Evolutionary conservation across 2,888 invertebrate genomes (phyloP), one percentile per base, ranked within the genome.

Genomic region (Limnephilus lunatus): DNA sequence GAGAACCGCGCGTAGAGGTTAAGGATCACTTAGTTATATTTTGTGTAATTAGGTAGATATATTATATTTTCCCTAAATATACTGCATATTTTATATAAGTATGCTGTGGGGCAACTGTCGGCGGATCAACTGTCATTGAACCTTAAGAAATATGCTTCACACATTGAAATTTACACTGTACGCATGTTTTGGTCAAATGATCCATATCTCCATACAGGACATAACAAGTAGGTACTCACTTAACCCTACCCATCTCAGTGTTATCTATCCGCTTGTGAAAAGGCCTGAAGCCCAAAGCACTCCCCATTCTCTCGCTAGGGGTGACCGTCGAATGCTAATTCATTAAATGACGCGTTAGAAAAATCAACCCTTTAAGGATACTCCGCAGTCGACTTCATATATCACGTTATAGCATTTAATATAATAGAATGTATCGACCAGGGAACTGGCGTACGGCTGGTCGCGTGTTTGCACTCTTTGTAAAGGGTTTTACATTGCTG

Each of bases 331-430:
- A 81, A 90, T 90, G 90, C 48, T 90, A 82, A 90, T 90, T 90
- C 83, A 83, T 90, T 90, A 44, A 90, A 90, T 90, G 90, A 82
- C 83, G 90, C 90, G 90, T 83, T 83, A 90, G 83, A 90, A 83
- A 90, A 83, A 82, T 83, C 85, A 90, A 90, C 90, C 90, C 90
- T 90, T 90, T 90, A 14, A 53, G 81, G 89, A 89, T 31, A 25
- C 89, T 35, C 32, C 3, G 48, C 86, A 44, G 86, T 48, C 86
- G 14, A 39, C 39, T 86, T 44, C 19, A 83, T 83, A 83, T n/a
- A 86, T 86, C 39, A 86, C 30, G 68, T 25, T n/a, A n/a, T 68
- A 68, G 7, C 68, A 68, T 68, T 68, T 68, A 86, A 44, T 39
- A 32, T 39, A 32, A 83, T 32, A n/a, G 83, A 32, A 14, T 9